Percentiles rank a stretch among this genome's conserved stretches.
These are phyloP conservation scores for Micronisus gabar DNA, from an alignment of 2,113 vertebrate genomes.

Conservation along the genomic window DNA sequence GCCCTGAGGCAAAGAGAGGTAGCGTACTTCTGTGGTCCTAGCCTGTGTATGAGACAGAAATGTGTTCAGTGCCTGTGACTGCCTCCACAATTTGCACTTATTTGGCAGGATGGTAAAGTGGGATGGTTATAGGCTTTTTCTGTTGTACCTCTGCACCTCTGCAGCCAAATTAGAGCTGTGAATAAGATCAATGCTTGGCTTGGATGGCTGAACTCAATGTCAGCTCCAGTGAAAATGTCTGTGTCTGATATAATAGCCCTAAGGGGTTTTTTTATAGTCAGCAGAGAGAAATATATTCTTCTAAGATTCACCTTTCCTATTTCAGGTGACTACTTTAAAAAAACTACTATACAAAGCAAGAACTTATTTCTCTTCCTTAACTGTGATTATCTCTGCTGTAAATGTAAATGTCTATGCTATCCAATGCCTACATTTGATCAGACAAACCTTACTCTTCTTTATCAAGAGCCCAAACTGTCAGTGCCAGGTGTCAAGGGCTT, in stretches of 20 bases:
- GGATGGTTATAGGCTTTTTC: not conserved
- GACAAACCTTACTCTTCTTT: not conserved
- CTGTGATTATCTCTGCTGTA: not conserved
- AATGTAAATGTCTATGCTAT: not conserved
- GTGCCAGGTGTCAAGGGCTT: not conserved
- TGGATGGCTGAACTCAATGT: rapidly evolving
- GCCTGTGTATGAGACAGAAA: constrained; percentile 51
- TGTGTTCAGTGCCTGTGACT: rapidly evolving
- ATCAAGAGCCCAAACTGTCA: not conserved
- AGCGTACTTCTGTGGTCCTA: constrained; percentile 41
- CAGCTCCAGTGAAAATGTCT: not conserved
- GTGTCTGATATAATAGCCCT: not conserved
- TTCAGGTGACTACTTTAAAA: not conserved
- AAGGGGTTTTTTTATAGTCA: rapidly evolving
- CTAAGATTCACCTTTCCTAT: not conserved
- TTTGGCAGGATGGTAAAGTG: not conserved
- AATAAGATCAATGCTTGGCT: not conserved
- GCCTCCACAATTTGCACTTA: not conserved
- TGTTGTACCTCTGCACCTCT: not conserved
- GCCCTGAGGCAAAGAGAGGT: constrained; percentile 71
- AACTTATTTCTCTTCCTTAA: not conserved
- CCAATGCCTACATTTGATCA: not conserved
- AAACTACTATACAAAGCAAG: not conserved
- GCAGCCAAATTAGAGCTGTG: not conserved
- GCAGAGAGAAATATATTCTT: not conserved